These are phyloP conservation scores for Drosophila anomelani DNA, from an alignment of 2,888 invertebrate species.

Conservation along the genomic window DNA sequence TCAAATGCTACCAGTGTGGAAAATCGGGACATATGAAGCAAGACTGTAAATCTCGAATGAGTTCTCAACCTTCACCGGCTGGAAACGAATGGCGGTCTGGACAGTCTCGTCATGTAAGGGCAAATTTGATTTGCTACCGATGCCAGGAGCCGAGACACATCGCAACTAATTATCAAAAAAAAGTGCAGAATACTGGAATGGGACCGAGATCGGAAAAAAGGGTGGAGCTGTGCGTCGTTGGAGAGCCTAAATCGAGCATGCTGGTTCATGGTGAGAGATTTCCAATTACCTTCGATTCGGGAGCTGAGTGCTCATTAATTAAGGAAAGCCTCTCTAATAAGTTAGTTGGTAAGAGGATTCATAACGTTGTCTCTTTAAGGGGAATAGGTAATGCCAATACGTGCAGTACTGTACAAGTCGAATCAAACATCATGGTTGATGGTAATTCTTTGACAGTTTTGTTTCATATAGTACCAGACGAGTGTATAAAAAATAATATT, in stretches of 20 bases:
- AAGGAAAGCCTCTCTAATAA: background rate
- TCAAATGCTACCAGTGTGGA: background rate
- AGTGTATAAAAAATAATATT: background rate
- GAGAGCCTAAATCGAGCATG: background rate
- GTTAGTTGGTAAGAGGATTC: background rate
- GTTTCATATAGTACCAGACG: background rate
- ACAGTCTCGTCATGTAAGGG: background rate
- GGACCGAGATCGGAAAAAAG: background rate
- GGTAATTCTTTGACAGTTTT: background rate
- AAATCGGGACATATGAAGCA: background rate
- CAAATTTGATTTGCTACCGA: background rate
- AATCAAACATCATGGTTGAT: background rate
- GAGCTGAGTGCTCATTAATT: background rate
- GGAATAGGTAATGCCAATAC: background rate
- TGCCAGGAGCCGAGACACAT: background rate
- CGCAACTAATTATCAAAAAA: background rate
- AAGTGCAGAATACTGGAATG: background rate
- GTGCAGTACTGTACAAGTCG: background rate
- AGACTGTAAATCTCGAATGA: background rate
- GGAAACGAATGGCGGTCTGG: background rate
- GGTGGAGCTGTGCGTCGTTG: background rate
- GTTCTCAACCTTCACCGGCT: background rate
- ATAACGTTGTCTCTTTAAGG: background rate
- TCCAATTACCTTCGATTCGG: background rate
- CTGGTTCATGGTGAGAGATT: background rate